A percentile compares a stretch with the other conserved stretches of the same genome.
Evolutionary conservation across 2,797 vertebrate genomes (phyloP).

Genomic region (Myotis vivesi): DNA sequence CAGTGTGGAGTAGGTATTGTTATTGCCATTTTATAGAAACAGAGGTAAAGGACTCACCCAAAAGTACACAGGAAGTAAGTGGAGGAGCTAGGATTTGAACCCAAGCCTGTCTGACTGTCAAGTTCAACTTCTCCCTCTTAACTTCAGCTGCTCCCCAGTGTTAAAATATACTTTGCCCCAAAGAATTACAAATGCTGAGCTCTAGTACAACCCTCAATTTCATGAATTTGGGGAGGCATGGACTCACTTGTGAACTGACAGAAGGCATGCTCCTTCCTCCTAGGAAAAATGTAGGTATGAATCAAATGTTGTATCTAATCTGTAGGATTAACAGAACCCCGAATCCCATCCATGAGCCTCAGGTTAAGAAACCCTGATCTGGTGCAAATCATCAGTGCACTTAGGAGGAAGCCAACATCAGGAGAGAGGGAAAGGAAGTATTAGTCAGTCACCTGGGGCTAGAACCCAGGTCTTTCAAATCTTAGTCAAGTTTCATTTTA

Average conservation of each 20-base stretch:
- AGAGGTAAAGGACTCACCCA: background rate
- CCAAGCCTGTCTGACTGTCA: background rate
- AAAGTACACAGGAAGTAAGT: background rate
- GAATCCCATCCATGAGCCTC: background rate
- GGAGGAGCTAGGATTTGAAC: background rate
- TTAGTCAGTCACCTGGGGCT: background rate
- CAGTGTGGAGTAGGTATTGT: background rate
- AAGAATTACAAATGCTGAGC: background rate
- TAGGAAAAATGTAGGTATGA: background rate
- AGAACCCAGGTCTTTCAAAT: background rate
- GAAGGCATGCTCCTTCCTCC: background rate
- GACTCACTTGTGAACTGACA: background rate
- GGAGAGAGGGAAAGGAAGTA: background rate
- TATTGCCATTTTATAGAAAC: background rate
- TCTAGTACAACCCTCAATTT: background rate
- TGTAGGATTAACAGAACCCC: background rate
- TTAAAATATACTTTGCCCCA: background rate
- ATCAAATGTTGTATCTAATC: background rate
- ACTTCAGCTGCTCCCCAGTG: background rate
- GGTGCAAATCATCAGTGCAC: background rate
- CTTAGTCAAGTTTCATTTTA: background rate
- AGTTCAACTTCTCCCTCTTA: background rate
- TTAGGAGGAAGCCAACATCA: background rate
- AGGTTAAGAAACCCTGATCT: background rate
- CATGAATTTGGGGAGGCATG: background rate